phyloP scores from a whole-genome alignment of 1,140 invertebrate genomes.

The Scaptodrosophila lebanonensis region DNA sequence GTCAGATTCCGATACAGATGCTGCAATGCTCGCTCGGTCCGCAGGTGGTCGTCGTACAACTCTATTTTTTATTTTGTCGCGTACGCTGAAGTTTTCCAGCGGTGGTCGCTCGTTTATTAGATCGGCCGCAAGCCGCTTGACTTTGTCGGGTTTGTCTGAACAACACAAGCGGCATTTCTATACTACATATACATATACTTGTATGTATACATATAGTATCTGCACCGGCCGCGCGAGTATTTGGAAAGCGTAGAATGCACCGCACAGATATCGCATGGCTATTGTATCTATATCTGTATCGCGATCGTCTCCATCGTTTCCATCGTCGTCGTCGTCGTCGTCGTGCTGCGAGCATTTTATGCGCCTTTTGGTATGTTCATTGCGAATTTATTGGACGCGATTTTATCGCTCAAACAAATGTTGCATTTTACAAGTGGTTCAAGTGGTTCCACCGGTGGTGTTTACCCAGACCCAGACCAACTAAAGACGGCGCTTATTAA shows the following conservation, averaged over 20 bases:
- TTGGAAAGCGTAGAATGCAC: slow-evolving; percentile 43
- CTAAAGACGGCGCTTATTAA: slow-evolving; percentile 72
- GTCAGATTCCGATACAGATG: no score
- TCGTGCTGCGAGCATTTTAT: slow-evolving; percentile 53
- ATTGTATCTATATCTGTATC: slow-evolving; percentile 48
- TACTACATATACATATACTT: no score
- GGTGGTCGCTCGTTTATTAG: slow-evolving; percentile 59
- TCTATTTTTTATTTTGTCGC: slow-evolving; percentile 75
- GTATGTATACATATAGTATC: no score
- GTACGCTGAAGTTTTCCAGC: slow-evolving; percentile 61
- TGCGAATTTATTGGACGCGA: slow-evolving; percentile 75
- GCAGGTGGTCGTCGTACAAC: slow-evolving; percentile 74
- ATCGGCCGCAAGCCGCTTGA: slow-evolving; percentile 8
- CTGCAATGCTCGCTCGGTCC: slow-evolving; percentile 42
- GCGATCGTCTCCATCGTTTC: slow-evolving; percentile 52
- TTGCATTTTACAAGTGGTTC: slow-evolving; percentile 75
- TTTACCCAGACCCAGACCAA: no score
- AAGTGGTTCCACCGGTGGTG: slow-evolving; percentile 59
- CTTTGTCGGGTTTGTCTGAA: slow-evolving; percentile 14
- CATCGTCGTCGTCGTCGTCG: slow-evolving; percentile 8
- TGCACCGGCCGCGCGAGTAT: no score
- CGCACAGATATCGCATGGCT: slow-evolving; percentile 45
- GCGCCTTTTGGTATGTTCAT: slow-evolving; percentile 73
- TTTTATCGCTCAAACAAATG: slow-evolving; percentile 76
- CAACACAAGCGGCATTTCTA: slow-evolving; percentile 12